Conservation (phyloP, 2,888 invertebrate species). For the Aelia acuminata region DNA sequence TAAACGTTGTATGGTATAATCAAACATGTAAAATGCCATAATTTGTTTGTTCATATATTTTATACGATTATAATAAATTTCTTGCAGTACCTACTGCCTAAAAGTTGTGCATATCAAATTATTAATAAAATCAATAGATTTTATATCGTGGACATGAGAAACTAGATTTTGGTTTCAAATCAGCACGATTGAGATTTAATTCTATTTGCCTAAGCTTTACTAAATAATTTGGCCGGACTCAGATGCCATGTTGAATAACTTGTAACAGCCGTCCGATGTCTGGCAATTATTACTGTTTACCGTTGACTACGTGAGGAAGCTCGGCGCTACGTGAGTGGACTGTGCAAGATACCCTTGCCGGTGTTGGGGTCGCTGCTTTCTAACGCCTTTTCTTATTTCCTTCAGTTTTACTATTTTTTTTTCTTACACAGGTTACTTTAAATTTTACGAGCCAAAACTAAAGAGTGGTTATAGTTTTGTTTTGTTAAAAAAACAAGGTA, state of each 20-base stretch:
- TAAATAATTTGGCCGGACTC: not conserved
- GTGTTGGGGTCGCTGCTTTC: not conserved
- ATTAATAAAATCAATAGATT: no score
- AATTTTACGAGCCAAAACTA: not conserved
- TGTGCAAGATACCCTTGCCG: not conserved
- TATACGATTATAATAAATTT: no score
- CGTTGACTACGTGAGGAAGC: not conserved
- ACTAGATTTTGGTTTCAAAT: no score
- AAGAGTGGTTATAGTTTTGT: no score
- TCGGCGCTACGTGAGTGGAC: not conserved
- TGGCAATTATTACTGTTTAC: not conserved
- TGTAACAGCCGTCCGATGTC: not conserved
- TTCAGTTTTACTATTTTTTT: not conserved
- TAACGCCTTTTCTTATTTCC: not conserved
- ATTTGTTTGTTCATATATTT: no score
- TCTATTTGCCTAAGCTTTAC: not conserved
- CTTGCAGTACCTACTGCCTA: no score
- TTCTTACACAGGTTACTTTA: not conserved
- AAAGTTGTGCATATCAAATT: no score
- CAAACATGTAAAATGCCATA: no score
- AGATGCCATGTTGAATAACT: not conserved
- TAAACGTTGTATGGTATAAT: no score
- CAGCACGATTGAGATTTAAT: no score
- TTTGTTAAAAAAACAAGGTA: no score
- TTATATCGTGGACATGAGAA: no score